Evolutionary conservation across 2,888 invertebrate species (phyloP).

Genomic region (Liodrosophila aerea): DNA sequence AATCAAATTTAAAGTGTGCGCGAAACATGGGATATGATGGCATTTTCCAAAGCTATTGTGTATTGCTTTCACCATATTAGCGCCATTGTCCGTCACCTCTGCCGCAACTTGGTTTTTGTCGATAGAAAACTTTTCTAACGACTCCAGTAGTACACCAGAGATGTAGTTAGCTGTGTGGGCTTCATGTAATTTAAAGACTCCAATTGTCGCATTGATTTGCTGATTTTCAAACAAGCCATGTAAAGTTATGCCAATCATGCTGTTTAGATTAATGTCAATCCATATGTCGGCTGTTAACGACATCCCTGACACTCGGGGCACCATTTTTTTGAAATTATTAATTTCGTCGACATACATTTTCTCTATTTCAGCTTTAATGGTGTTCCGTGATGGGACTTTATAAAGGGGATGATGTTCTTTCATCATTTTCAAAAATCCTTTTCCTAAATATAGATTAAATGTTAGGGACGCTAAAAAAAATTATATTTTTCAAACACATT

Average conservation of each 20-base stretch:
- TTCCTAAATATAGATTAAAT: constrained; percentile 1
- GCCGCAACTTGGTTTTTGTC: neutral
- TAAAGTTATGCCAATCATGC: constrained; percentile 2
- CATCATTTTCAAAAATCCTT: constrained; percentile 5
- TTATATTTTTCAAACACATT: constrained; percentile 2
- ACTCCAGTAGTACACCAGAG: neutral
- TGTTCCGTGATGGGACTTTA: constrained; percentile 1
- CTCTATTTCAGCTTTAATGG: constrained; percentile 2
- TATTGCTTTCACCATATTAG: constrained; percentile 1
- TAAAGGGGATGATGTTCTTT: neutral
- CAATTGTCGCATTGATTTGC: constrained; percentile 2
- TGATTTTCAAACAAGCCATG: constrained; percentile 7
- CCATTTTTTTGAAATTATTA: constrained; percentile 2
- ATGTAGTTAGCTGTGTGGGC: no score
- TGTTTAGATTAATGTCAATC: neutral
- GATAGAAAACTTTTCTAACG: constrained; percentile 3
- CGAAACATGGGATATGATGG: neutral
- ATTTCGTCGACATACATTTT: constrained; percentile 4
- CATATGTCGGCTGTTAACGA: constrained; percentile 3
- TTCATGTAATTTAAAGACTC: neutral
- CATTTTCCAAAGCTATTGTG: constrained; percentile 3
- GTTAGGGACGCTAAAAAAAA: neutral
- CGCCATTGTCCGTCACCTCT: constrained; percentile 3
- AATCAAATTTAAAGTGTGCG: neutral
- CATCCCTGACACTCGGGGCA: constrained; percentile 1